Evolutionary conservation across 2,113 vertebrate genomes (phyloP), one percentile per base, ranked within the genome.

Genomic region (Marmota monax): DNA sequence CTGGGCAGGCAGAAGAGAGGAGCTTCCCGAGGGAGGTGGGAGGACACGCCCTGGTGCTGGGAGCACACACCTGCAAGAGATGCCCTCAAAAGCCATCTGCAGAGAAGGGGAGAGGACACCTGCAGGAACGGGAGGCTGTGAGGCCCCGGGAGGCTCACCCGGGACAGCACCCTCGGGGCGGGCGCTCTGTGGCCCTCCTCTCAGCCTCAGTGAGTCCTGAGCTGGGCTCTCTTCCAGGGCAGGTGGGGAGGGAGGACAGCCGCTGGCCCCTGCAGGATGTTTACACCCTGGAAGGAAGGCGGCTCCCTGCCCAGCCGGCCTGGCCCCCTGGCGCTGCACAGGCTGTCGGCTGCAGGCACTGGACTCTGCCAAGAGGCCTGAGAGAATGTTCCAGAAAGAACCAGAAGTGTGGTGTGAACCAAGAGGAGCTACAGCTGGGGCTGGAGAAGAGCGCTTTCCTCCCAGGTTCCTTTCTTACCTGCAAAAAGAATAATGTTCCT

Each of bases 391-490:
- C 51, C 39, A 20, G 61, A 5, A 27, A 37, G 72, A 67, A 13
- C 27, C 27, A 0, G 88, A 25, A 4, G 0, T 16, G 34, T 5
- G 39, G 25, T 29, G 7, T 5, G 27, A 10, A 25, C n/a, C 7
- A 0, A 4, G 5, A 10, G 1, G 4, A 32, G 4, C 2, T 2
- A 34, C 37, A 22, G 51, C 72, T 2, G 65, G 16, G 48, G 0
- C 4, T 5, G 0, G 1, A 14, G 73, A 53, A 0, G 0, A 11
- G 11, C 23, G 22, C 61, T 25, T 34, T 79, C 32, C 32, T 42
- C 4, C 29, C 56, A 0, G 2, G 0, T 45, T 9, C 74, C 18
- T 3, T 87, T 29, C 39, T 37, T 5, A 17, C 1, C 7, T 29
- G 9, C 23, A 6, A 1, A 2, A 2, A 2, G 5, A 70, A 17